These are phyloP conservation scores for Drosophila mayaguana DNA, from an alignment of 2,888 invertebrate species.

Conservation along the genomic window DNA sequence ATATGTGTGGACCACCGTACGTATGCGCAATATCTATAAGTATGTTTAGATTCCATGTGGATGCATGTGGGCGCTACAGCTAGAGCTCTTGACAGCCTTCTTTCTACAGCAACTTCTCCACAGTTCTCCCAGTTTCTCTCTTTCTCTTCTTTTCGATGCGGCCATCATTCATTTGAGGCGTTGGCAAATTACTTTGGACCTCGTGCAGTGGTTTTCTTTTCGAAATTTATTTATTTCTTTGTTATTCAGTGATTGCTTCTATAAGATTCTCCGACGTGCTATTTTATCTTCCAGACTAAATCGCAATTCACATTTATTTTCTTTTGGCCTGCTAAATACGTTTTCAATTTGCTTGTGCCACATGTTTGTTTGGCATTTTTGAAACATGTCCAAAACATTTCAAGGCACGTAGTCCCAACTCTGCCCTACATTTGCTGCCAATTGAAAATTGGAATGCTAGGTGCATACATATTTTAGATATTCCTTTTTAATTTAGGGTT, in stretches of 20 bases:
- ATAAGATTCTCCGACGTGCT: background rate
- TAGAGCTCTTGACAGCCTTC: slow-evolving; percentile 12
- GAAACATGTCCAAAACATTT: slow-evolving; percentile 46
- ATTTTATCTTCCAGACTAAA: slow-evolving; percentile 37
- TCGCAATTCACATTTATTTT: slow-evolving; percentile 41
- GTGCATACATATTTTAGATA: background rate
- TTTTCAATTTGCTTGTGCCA: slow-evolving; percentile 30
- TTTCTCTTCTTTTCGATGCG: background rate
- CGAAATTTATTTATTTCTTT: slow-evolving; percentile 36
- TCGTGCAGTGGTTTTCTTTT: slow-evolving; percentile 33
- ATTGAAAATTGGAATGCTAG: background rate
- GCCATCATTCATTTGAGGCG: slow-evolving; percentile 37
- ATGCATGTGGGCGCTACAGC: slow-evolving; percentile 27
- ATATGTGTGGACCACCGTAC: slow-evolving; percentile 8
- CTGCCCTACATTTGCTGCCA: slow-evolving; percentile 10
- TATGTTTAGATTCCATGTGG: slow-evolving; percentile 59
- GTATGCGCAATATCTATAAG: slow-evolving; percentile 36
- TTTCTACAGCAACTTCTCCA: slow-evolving; percentile 31
- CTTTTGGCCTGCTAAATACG: slow-evolving; percentile 33
- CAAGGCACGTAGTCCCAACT: slow-evolving; percentile 34
- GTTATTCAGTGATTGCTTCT: slow-evolving; percentile 3
- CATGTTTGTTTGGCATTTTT: slow-evolving; percentile 39
- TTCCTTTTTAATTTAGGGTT: background rate
- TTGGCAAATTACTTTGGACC: slow-evolving; percentile 41
- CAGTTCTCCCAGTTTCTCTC: slow-evolving; percentile 6